These are phyloP conservation scores for Lycaena phlaeas DNA, from an alignment of 2,888 invertebrate genomes.

Conservation along the genomic window DNA sequence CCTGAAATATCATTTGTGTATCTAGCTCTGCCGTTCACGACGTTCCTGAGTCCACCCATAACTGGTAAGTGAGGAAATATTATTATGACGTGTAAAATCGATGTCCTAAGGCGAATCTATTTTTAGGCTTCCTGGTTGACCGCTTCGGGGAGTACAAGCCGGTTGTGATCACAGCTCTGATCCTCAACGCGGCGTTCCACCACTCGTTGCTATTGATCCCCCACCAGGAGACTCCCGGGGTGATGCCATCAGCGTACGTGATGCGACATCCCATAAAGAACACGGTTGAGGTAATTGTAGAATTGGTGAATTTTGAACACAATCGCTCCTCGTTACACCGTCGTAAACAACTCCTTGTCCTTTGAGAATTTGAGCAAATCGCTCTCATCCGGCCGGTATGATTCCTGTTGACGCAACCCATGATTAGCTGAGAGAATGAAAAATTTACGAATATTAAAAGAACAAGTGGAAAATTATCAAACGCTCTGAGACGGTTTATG, in stretches of 20 bases:
- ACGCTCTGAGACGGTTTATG: too few species aligned
- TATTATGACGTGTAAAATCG: neutral
- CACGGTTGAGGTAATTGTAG: conserved; percentile 75
- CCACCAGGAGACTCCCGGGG: conserved; percentile 83
- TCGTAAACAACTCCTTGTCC: conserved; percentile 41
- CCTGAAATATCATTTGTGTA: conserved; percentile 91
- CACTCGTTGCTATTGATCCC: conserved; percentile 85
- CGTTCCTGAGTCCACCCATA: conserved; percentile 87
- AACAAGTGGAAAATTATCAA: too few species aligned
- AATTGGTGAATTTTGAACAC: too few species aligned
- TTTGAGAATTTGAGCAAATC: conserved; percentile 70
- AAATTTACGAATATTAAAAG: conserved; percentile 46
- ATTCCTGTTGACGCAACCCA: conserved; percentile 50
- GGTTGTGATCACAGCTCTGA: conserved; percentile 83
- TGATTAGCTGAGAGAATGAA: conserved; percentile 58
- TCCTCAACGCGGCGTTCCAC: conserved; percentile 85
- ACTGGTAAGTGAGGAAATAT: conserved; percentile 73
- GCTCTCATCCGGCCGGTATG: conserved; percentile 63
- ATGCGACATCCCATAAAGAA: conserved; percentile 81
- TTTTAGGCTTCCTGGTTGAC: conserved; percentile 86
- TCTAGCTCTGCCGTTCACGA: conserved; percentile 87
- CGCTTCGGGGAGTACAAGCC: conserved; percentile 90
- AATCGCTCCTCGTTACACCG: conserved; percentile 36
- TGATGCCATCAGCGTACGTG: conserved; percentile 82
- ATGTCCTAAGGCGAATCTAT: conserved; percentile 1